Evolutionary conservation across 2,888 invertebrate species (phyloP), one percentile per base, ranked within the genome.

Genomic region (Ceramica pisi): DNA sequence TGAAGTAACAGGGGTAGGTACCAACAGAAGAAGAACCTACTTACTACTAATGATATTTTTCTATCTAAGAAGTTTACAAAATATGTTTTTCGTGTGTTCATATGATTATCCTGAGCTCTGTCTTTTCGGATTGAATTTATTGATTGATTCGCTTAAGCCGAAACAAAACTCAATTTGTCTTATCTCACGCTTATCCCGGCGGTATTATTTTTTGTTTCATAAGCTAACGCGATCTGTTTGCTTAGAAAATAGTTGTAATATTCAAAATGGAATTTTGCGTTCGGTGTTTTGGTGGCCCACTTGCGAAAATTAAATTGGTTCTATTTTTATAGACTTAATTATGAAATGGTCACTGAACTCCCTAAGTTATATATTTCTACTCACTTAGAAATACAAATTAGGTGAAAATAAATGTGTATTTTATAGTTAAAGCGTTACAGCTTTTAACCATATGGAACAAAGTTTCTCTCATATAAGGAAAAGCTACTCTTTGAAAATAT

Each of bases 101-200:
- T 79, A 72, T 75, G 64, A 75, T 68, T 61, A 62, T 57, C 62
- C 66, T 69, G 65, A 61, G 73, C 63, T 69, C 64, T 70, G 80
- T 82, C 80, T 86, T 78, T 69, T 85, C 82, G 31, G 66, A 71
- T 44, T 74, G 79, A 84, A 82, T 85, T 85, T 85, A 84, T 87
- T 82, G 85, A 87, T 87, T 87, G 84, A 87, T 86, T 84, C 67
- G 46, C 75, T 84, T 85, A 78, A 80, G 73, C 78, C 71, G 78
- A 81, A 86, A 86, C 77, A 81, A 85, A 89, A 86, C 77, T 88
- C 87, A 83, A 87, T 89, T 89, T 87, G 78, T 85, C 82, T 85
- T 82, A 88, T 85, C 80, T 75, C 57, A 60, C 66, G 82, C 70
- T 85, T 82, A 82, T 83, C 68, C 65, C 50, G 46, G 68, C 68